Percentiles rank a stretch among this genome's conserved stretches.
Evolutionary conservation across 2,888 invertebrate genomes (phyloP).

Genomic region (Coelinius sp.): DNA sequence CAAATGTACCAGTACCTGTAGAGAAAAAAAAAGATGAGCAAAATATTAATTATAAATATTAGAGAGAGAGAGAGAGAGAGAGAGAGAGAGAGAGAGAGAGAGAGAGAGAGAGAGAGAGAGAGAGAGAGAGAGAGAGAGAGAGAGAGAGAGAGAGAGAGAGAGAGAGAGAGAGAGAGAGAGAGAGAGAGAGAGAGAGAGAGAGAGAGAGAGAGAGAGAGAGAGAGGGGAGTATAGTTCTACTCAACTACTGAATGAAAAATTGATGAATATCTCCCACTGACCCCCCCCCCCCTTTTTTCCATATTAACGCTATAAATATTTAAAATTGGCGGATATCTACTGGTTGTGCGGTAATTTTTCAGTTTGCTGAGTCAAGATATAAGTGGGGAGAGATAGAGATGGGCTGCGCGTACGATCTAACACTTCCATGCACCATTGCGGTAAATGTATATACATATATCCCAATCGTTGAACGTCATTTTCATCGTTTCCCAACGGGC

Average conservation of each 20-base stretch:
- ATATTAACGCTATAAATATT: not conserved
- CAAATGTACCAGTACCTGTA: slow-evolving; percentile 95
- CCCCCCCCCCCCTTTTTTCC: not conserved
- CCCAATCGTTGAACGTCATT: not conserved
- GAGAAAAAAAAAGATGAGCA: not conserved
- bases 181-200: not conserved
- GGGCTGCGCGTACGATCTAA: no score
- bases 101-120: not conserved
- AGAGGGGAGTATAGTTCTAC: not conserved
- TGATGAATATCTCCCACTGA: slow-evolving; percentile 9
- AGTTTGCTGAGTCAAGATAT: no score
- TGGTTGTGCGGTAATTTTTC: slow-evolving; percentile 17
- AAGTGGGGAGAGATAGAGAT: no score
- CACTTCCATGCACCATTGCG: no score
- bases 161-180: not conserved
- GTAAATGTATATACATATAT: no score
- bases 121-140: not conserved
- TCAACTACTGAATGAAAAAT: not conserved
- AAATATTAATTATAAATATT: no score
- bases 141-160: not conserved
- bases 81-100: not conserved
- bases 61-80: not conserved
- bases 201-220: not conserved
- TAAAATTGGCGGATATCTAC: slow-evolving; percentile 13
- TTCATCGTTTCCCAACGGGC: no score